Conservation (phyloP, 2,113 vertebrate genomes). For the Pardalotus punctatus region DNA sequence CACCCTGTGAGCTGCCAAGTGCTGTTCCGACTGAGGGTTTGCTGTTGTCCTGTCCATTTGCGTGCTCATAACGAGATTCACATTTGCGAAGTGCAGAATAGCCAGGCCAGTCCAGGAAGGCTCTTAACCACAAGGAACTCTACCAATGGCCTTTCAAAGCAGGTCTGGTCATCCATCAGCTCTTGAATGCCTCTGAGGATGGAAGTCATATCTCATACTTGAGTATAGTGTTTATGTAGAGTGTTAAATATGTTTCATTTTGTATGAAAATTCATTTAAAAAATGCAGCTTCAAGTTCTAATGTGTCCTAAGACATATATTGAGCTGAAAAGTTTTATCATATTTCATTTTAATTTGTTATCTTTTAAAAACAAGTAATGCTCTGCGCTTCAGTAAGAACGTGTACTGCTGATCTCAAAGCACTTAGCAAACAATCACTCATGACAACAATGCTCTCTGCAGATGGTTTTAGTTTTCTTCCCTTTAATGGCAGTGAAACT, state of each 20-base stretch:
- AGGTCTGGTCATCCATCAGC: background rate
- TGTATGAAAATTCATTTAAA: background rate
- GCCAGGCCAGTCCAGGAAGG: background rate
- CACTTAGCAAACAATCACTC: background rate
- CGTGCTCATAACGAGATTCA: rapidly evolving
- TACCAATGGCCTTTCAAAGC: background rate
- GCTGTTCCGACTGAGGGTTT: background rate
- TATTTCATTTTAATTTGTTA: background rate
- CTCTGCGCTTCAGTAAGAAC: background rate
- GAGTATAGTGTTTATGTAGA: background rate
- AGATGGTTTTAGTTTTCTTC: background rate
- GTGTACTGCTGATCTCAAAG: background rate
- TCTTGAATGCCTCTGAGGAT: background rate
- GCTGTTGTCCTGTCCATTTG: background rate
- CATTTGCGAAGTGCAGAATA: background rate
- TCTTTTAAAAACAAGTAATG: background rate
- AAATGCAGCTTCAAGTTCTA: background rate
- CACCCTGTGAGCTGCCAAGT: background rate
- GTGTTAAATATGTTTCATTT: background rate
- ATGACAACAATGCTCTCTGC: background rate
- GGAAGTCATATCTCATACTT: background rate
- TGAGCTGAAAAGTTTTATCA: background rate
- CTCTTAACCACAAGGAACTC: background rate
- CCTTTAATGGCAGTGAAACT: background rate
- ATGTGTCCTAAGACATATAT: background rate